Evolutionary conservation across 2,797 vertebrate genomes (phyloP).

Genomic region (Hyperoplus lanceolatus): DNA sequence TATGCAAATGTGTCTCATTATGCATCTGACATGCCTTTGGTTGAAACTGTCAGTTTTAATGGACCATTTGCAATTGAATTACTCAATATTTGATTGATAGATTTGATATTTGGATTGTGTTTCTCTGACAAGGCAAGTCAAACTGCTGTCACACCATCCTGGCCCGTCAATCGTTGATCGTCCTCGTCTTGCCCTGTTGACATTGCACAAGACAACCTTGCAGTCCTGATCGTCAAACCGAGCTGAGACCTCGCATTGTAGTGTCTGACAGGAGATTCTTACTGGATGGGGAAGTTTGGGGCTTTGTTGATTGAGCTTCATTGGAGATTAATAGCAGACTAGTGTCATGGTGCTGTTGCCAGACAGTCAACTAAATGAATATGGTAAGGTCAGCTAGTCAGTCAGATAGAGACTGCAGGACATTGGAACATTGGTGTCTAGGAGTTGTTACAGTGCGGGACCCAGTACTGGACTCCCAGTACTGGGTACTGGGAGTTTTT

Average conservation of each 20-base stretch:
- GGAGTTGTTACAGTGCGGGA: no score
- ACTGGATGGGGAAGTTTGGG: neutral
- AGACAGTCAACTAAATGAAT: slow-evolving; percentile 37
- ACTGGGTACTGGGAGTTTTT: no score
- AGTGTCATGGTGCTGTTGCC: slow-evolving; percentile 17
- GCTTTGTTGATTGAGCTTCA: slow-evolving; percentile 14
- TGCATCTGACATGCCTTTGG: slow-evolving; percentile 63
- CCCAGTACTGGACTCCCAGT: no score
- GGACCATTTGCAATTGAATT: slow-evolving; percentile 71
- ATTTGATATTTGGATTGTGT: slow-evolving; percentile 77
- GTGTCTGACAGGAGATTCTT: neutral
- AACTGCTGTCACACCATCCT: slow-evolving; percentile 64
- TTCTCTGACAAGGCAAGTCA: slow-evolving; percentile 63
- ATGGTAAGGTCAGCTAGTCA: slow-evolving; percentile 41
- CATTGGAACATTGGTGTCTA: no score
- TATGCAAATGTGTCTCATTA: slow-evolving; percentile 73
- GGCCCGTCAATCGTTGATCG: slow-evolving; percentile 47
- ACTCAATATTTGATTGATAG: slow-evolving; percentile 73
- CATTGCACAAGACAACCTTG: slow-evolving; percentile 30
- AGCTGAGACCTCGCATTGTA: slow-evolving; percentile 12
- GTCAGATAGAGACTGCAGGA: slow-evolving; percentile 2
- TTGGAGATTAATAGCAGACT: neutral
- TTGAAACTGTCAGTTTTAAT: slow-evolving; percentile 78
- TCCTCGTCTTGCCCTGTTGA: slow-evolving; percentile 42
- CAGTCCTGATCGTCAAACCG: slow-evolving; percentile 33